These are phyloP conservation scores for Cephalopterus ornatus DNA, from an alignment of 2,113 vertebrate genomes.

Conservation along the genomic window DNA sequence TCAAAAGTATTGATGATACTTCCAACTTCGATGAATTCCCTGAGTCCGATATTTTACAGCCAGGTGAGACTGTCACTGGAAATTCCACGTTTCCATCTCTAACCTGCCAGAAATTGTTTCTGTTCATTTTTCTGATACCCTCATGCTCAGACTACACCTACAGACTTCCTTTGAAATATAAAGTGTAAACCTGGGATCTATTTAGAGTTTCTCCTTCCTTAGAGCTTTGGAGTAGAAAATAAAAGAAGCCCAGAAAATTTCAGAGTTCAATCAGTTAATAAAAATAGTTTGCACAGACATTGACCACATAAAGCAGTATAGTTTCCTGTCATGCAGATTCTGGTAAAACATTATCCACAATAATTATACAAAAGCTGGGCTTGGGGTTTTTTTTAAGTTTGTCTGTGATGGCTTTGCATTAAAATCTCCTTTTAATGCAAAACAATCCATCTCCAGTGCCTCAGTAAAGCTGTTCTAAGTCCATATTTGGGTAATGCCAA, in stretches of 20 bases:
- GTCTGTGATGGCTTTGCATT: neutral
- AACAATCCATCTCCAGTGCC: neutral
- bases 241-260: neutral
- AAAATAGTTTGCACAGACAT: neutral
- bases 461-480: neutral
- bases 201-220: neutral
- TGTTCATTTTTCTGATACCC: neutral
- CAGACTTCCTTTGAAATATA: neutral
- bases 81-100: neutral
- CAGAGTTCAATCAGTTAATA: neutral
- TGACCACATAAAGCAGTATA: neutral
- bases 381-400: neutral
- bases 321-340: neutral
- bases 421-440: neutral
- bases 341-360: neutral
- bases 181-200: neutral
- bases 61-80: slow-evolving; percentile 75
- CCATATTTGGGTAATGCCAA: neutral
- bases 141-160: neutral
- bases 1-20: slow-evolving; percentile 96
- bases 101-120: neutral
- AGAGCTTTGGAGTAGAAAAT: neutral
- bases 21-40: slow-evolving; percentile 98
- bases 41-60: slow-evolving; percentile 95
- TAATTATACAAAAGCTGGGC: neutral